Conservation (phyloP, 1,140 invertebrate species). For the Gryllus bimaculatus region DNA sequence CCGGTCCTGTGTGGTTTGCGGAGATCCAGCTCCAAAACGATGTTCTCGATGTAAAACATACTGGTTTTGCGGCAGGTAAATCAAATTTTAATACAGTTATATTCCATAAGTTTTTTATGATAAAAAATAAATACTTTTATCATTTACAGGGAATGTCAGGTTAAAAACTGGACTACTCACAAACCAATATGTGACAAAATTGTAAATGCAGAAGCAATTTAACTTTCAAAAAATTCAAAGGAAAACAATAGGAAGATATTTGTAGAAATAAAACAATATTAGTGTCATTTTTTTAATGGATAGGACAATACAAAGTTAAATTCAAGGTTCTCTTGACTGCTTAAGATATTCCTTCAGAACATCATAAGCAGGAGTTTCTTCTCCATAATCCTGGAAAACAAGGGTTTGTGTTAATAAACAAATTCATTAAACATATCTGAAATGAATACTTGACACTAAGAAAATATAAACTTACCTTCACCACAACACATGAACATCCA, state of each 20-base stretch:
- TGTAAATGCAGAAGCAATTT: slow-evolving; percentile 1
- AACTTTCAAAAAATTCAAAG: background rate
- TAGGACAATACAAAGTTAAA: slow-evolving; percentile 19
- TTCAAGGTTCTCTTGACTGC: slow-evolving; percentile 28
- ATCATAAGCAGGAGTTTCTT: slow-evolving; percentile 88
- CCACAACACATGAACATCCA: slow-evolving; percentile 95
- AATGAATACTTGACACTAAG: background rate
- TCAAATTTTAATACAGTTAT: background rate
- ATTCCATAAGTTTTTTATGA: background rate
- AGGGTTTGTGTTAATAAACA: background rate
- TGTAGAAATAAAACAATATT: background rate
- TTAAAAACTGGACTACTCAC: slow-evolving; percentile 37
- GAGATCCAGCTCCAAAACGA: slow-evolving; percentile 34
- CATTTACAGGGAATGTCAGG: slow-evolving; percentile 37
- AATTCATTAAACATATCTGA: background rate
- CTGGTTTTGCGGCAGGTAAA: slow-evolving; percentile 43
- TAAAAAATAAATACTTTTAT: background rate
- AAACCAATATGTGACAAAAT: slow-evolving; percentile 32
- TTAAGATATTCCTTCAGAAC: slow-evolving; percentile 87
- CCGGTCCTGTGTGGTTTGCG: slow-evolving; percentile 35
- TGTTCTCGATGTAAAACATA: slow-evolving; percentile 41
- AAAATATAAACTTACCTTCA: slow-evolving; percentile 56
- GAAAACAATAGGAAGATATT: background rate
- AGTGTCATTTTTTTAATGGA: slow-evolving; percentile 23
- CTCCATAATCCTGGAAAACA: slow-evolving; percentile 73